Evolutionary conservation across 2,113 vertebrate species (phyloP).

Genomic region (Fregata magnificens): DNA sequence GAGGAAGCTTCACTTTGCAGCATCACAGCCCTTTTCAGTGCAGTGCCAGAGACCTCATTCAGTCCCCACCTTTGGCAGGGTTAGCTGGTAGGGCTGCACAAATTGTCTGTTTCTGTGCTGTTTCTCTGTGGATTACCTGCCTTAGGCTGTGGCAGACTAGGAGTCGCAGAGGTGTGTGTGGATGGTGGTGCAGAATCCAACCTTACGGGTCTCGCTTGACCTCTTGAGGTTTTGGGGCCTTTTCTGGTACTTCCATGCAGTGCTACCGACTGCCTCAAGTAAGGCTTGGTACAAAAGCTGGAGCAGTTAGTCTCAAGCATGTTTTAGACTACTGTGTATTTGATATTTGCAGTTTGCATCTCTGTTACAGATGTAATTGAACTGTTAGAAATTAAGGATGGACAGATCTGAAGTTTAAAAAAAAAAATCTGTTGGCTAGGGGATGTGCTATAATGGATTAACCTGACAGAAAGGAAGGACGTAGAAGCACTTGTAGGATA

Average conservation of each 20-base stretch:
- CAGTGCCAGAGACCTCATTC: not conserved
- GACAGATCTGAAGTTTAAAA: not conserved
- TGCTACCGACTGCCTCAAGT: not conserved
- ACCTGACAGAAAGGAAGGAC: not conserved
- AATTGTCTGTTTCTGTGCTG: too few species aligned
- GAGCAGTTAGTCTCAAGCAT: not conserved
- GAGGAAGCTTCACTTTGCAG: not conserved
- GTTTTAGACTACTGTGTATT: not conserved
- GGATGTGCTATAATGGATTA: not conserved
- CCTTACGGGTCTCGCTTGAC: not conserved
- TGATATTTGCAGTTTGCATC: not conserved
- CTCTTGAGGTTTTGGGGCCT: not conserved
- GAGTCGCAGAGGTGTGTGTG: not conserved
- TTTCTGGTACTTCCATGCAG: not conserved
- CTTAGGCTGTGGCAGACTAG: not conserved
- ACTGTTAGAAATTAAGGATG: not conserved
- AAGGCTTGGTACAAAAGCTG: not conserved
- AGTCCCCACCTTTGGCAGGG: not conserved
- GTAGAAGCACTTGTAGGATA: not conserved
- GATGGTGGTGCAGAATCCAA: not conserved
- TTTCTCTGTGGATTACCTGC: not conserved
- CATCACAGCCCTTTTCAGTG: not conserved
- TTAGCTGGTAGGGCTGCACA: not conserved
- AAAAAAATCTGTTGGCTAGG: accelerated
- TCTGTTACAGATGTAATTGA: not conserved